phyloP scores from a whole-genome alignment of 1,140 invertebrate genomes.

The Zaprionus ornatus region DNA sequence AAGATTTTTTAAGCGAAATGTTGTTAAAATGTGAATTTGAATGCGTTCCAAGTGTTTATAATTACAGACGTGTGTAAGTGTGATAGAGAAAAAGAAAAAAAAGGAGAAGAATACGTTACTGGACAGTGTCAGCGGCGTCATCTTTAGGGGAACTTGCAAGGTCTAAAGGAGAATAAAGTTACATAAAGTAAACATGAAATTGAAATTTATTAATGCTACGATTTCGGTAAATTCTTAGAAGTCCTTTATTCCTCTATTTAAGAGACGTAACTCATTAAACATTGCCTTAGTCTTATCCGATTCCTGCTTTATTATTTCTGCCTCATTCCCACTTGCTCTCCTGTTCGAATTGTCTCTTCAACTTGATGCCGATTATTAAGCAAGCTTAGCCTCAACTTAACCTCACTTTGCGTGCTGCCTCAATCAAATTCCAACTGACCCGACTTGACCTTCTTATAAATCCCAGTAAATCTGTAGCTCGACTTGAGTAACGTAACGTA shows the following conservation, averaged over 20 bases:
- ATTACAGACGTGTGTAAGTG: conserved; percentile 2
- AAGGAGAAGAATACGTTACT: background rate
- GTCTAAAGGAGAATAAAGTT: too few relatives aligned
- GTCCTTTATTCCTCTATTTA: too few relatives aligned
- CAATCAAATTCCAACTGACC: background rate
- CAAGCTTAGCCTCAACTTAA: conserved; percentile 5
- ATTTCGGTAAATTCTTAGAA: too few relatives aligned
- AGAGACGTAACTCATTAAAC: too few relatives aligned
- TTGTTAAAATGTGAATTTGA: conserved; percentile 12
- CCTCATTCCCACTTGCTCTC: background rate
- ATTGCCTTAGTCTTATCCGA: too few relatives aligned
- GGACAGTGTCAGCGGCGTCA: background rate
- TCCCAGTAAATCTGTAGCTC: conserved; percentile 15
- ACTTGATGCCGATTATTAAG: background rate
- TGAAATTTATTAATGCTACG: too few relatives aligned
- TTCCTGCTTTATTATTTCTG: background rate
- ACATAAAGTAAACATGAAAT: too few relatives aligned
- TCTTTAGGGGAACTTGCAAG: too few relatives aligned
- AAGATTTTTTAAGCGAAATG: conserved; percentile 17
- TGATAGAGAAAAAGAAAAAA: too few relatives aligned
- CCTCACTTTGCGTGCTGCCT: conserved; percentile 6
- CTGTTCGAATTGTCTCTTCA: background rate
- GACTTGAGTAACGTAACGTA: conserved; percentile 1
- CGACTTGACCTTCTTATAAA: background rate
- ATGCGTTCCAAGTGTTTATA: background rate